Base-by-base conservation (phyloP, 2,113 vertebrate genomes). In the Alethe castanea region DNA sequence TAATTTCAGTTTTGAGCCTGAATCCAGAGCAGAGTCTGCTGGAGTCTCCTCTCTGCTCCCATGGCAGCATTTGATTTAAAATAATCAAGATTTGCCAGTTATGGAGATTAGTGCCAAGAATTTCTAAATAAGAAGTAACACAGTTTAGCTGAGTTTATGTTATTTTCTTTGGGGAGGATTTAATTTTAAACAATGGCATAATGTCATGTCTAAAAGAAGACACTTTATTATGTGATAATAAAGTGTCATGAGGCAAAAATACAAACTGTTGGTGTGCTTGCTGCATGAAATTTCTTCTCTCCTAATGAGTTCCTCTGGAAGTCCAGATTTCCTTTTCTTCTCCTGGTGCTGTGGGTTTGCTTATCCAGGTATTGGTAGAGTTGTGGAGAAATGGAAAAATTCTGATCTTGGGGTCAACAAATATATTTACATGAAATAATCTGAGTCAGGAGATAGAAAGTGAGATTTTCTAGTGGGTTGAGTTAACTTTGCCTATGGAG, bases 171-270 rank as follows among this genome's bases (percentile, higher is more conserved):
- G 40, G 44, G 91, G 36, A 73, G 54, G 59, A n/a, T 80, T 92
- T 62, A 0, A 24, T 70, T 96, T 91, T 91, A 92, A 95, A 91
- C 93, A 91, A 84, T 6, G 47, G 60, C 35, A 47, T 47, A 7
- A 31, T 61, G 31, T 40, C 57, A 3, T 3, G 47, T 42, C 67
- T 80, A 11, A 57, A 36, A 73, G 60, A 44, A 59, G 47, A 7
- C 19, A 3, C 54, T 91, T 93, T 62, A 90, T 90, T 67, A 80
- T 22, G 61, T 85, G 92, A 40, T 89, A 59, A 59, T 86, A 22
- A 61, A 91, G 66, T 82, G 44, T 86, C 88, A 64, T 26, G 65
- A 87, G 50, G 61, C 69, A 80, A 59, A 93, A 95, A 48, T 42
- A 76, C 28, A 77, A 95, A 93, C 81, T 77, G 64, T 52, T 72